Evolutionary conservation across 2,797 vertebrate genomes (phyloP).

Genomic region (Lophotriccus pileatus): DNA sequence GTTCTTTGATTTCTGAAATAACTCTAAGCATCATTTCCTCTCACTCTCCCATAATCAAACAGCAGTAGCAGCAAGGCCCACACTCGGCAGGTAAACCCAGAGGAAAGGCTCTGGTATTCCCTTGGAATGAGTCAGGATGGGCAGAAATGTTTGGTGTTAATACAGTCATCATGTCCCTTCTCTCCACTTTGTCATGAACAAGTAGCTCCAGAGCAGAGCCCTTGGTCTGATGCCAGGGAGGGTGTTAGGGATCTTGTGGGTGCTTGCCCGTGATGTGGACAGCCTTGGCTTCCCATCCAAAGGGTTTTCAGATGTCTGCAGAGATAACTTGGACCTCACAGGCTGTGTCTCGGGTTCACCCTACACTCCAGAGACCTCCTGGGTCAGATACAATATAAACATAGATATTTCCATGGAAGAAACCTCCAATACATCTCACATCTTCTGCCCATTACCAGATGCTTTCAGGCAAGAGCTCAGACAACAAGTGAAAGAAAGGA

Average conservation of each 20-base stretch:
- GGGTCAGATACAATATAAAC: neutral
- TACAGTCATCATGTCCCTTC: neutral
- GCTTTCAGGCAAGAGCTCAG: neutral
- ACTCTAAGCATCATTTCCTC: neutral
- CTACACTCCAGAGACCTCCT: neutral
- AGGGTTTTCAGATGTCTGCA: neutral
- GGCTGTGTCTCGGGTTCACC: neutral
- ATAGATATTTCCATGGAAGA: neutral
- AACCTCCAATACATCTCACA: neutral
- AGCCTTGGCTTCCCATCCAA: neutral
- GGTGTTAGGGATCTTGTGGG: neutral
- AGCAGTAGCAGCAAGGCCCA: neutral
- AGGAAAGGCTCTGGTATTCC: neutral
- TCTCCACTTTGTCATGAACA: neutral
- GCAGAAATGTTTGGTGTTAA: neutral
- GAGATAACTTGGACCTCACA: neutral
- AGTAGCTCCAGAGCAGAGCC: neutral
- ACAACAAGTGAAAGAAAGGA: neutral
- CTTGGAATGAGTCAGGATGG: neutral
- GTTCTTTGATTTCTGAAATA: neutral
- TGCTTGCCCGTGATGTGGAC: neutral
- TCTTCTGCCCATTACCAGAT: neutral
- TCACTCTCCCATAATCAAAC: neutral
- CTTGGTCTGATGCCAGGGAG: rapidly evolving
- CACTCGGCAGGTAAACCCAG: neutral